Evolutionary conservation across 2,888 invertebrate species (phyloP), one percentile per base, ranked within the genome.

Genomic region (Byasa hedistus): DNA sequence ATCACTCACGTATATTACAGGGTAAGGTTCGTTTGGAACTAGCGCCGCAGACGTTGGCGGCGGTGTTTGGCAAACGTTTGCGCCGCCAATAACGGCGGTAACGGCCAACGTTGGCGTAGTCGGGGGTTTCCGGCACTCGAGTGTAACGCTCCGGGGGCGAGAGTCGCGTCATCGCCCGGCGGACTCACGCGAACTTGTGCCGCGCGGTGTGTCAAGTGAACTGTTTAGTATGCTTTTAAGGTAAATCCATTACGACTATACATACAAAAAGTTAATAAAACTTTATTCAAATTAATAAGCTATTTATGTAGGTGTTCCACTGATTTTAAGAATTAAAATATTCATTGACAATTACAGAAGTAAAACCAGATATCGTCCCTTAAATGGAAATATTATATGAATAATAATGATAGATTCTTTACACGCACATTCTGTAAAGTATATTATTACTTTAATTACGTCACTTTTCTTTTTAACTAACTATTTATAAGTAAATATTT

Each of bases 61-160:
- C 19, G 58, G 58, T 15, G 62, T 66, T 66, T 21, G 63, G 54
- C 52, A 24, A 66, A 57, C 57, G 52, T 27, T 17, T 22, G 48
- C 32, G 54, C 58, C 68, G 69, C 72, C 69, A 71, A 73, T 61
- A n/a, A n/a, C n/a, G n/a, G 69, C 68, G 68, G 44, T 68, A 61
- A 58, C 64, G 71, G 57, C 69, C 64, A 69, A 65, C 58, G 58
- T 72, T 70, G 71, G 75, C 65, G 57, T 58, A 64, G 58, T 63
- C 72, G 71, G 78, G 81, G 78, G 80, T 77, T 75, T 77, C 65
- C 68, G 65, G 64, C 82, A 86, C 71, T 84, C 78, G 67, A 74
- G 70, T 75, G 75, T 73, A 65, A 70, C 65, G 77, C 72, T 73
- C 76, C 78, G 78, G 74, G 80, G 79, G 79, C 75, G 82, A 76